Evolutionary conservation across 2,888 invertebrate species (phyloP).

Genomic region (Mamestra brassicae): DNA sequence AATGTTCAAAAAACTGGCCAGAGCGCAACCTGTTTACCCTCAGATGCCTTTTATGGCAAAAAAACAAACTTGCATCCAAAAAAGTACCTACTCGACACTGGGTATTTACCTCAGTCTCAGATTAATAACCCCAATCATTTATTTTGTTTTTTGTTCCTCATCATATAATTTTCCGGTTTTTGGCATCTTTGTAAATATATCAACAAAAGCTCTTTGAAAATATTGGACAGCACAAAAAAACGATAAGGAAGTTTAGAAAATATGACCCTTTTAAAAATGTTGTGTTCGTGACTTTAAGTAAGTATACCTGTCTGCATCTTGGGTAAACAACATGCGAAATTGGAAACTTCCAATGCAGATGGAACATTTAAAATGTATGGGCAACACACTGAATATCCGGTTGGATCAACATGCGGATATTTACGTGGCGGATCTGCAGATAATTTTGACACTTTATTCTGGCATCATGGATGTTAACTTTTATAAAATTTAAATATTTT

Average conservation of each 20-base stretch:
- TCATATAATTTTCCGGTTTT: background rate
- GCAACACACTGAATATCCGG: background rate
- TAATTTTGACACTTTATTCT: background rate
- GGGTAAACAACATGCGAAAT: background rate
- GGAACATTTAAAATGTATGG: constrained; percentile 7
- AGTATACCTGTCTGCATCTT: background rate
- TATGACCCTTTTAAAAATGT: background rate
- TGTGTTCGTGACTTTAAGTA: background rate
- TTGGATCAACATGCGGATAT: constrained; percentile 7
- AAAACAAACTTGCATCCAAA: background rate
- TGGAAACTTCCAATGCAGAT: background rate
- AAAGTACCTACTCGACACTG: background rate
- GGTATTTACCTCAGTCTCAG: constrained; percentile 11
- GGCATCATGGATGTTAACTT: background rate
- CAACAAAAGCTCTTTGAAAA: constrained; percentile 14
- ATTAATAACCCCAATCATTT: background rate
- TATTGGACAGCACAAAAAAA: background rate
- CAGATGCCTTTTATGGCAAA: constrained; percentile 7
- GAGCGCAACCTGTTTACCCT: constrained; percentile 25
- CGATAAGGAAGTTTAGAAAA: constrained; percentile 1
- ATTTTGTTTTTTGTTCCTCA: constrained; percentile 3
- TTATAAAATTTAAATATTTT: background rate
- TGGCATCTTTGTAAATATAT: background rate
- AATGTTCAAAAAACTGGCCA: background rate
- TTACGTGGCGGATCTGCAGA: no score